Base-by-base conservation (phyloP, 2,797 vertebrate species). In the Malurus leucopterus region DNA sequence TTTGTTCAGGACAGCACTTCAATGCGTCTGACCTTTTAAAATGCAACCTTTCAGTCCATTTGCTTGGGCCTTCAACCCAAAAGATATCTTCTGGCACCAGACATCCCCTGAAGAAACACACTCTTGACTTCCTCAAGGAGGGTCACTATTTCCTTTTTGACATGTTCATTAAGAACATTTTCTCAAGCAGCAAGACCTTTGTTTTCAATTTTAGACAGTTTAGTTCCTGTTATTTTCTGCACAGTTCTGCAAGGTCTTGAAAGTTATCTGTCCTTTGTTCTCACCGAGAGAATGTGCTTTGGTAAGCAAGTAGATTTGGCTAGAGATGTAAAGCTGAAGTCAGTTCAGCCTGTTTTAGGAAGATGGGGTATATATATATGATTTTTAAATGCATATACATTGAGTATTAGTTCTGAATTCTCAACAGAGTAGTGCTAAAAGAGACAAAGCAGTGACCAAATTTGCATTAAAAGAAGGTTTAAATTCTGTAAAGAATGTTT, bases 141-240 rank as follows among this genome's bases (percentile, higher is more conserved):
- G 9, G 15, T 2, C 20, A 57, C 15, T 44, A 8, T 64, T 84
- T 70, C 6, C 43, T 55, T 75, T 84, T 70, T 51, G 3, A 71
- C 67, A 34, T 14, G 23, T 55, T 76, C 23, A 13, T 74, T 55
- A 43, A 6, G 46, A 73, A 54, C 11, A 20, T 46, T 69, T 87
- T 65, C 38, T 75, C 73, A 67, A 78, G 49, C 22, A 72, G 11
- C 21, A 80, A 67, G 51, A 72, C 27, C 9, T 26, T 24, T 72
- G 17, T 89, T 91, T 87, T 80, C 43, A 22, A 1, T 47, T 44
- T 90, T 61, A 68, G 91, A 78, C 64, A 82, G 75, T 76, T 91
- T 64, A 86, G 86, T 95, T 96, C 91, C 93, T 95, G 89, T 95
- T 95, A 87, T 95, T 93, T 94, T 82, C 90, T 91, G 51, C 74